Evolutionary conservation across 2,797 vertebrate species (phyloP), one percentile per base, ranked within the genome.

Genomic region (Urophycis tenuis): DNA sequence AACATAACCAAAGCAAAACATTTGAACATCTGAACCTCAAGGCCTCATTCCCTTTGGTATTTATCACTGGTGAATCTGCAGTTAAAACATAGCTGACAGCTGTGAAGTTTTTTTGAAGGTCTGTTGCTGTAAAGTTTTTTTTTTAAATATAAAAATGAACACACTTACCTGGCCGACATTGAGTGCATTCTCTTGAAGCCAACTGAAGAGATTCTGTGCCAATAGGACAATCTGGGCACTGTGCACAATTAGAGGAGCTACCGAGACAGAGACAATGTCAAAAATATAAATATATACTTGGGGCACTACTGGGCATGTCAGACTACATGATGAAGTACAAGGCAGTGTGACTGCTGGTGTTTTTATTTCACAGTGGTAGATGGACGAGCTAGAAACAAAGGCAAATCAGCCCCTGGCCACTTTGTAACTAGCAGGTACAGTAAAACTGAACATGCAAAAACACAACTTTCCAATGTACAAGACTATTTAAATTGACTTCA

Each of bases 121-220:
- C 60, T 67, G 53, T 17, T 71, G 32, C 14, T 71, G 6, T 19
- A 71, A 32, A 32, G 14, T 32, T 71, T 32, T 31, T 31, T 8
- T 6, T 49, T 32, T 41, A 11, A 22, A 73, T 49, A n/a, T n/a
- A n/a, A 29, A 71, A 60, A 41, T 64, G 2, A 17, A 64, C 31
- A 30, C 2, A 11, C 0, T 45, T 91, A 96, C 96, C 96, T 91
- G 95, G 94, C 0, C 73, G 92, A 87, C 95, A 96, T 0, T 77
- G 89, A 6, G 82, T 80, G 53, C 96, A 96, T 15, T 85, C 84
- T 83, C 76, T 90, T 2, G 94, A 85, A 0, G 91, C 94, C 1
- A 80, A 74, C 74, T 73, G 81, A 0, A 94, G 85, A 77, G 95
- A 86, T 80, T 97, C 95, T 11, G 83, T 89, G 5, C 95, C 96